These are phyloP conservation scores for honey bee (Apis mellifera) DNA, from an alignment of 1,140 invertebrate species.

Conservation along the genomic window DNA sequence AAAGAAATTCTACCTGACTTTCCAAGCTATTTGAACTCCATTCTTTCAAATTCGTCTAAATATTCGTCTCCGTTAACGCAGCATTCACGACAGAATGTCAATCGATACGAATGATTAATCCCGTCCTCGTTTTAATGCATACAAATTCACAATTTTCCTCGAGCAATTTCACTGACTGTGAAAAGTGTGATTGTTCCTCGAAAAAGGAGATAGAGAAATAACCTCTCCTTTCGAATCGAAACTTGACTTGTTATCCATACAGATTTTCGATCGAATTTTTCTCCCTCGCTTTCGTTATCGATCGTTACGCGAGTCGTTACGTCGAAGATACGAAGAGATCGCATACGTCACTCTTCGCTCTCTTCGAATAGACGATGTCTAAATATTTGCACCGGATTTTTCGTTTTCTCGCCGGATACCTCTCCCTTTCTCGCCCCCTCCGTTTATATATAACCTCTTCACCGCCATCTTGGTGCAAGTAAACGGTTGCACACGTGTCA, in stretches of 20 bases:
- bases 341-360: conserved; percentile 15
- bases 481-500: conserved; percentile 41
- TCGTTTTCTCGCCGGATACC: conserved; percentile 26
- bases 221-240: neutral
- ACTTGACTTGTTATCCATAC: neutral
- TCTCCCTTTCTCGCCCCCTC: neutral
- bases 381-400: conserved; percentile 63
- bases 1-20: too few species aligned
- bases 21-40: too few species aligned
- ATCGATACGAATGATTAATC: too few species aligned
- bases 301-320: conserved; percentile 28
- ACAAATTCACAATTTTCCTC: neutral
- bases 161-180: neutral
- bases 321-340: neutral
- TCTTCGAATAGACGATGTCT: conserved; percentile 54
- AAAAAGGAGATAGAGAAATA: neutral
- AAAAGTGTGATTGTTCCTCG: neutral
- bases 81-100: too few species aligned
- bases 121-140: neutral
- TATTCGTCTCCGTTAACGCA: too few species aligned
- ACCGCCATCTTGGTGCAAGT: conserved; percentile 16
- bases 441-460: conserved; percentile 38
- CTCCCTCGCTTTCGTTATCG: neutral
- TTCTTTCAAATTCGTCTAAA: too few species aligned
- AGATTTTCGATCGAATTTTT: neutral